A percentile compares a stretch with the other conserved stretches of the same genome.
These are phyloP conservation scores for Petroica traversi DNA, from an alignment of 2,113 vertebrate genomes.

Conservation along the genomic window DNA sequence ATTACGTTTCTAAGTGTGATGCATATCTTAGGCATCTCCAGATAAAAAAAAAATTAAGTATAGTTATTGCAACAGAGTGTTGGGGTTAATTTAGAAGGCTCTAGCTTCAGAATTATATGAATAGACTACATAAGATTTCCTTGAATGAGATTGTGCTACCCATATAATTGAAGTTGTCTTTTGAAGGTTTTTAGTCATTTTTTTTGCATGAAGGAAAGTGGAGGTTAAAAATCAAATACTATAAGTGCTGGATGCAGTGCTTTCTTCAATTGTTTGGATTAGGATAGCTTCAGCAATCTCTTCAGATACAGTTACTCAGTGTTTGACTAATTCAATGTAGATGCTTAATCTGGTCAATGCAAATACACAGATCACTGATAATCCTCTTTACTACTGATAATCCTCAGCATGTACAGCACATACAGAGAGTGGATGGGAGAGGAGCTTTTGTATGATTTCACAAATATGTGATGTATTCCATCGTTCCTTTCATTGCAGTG, in stretches of 20 bases:
- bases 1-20: not conserved
- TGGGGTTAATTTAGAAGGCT: not conserved
- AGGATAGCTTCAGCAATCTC: constrained; percentile 51
- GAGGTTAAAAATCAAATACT: constrained; percentile 42
- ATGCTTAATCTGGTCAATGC: constrained; percentile 60
- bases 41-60: not conserved
- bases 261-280: constrained; percentile 54
- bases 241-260: not conserved
- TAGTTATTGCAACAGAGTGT: not conserved
- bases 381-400: constrained; percentile 60
- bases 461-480: not conserved
- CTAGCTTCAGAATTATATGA: not conserved
- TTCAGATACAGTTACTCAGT: constrained; percentile 54
- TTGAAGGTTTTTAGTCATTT: not conserved
- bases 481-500: not conserved
- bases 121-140: not conserved
- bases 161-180: not conserved
- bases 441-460: not conserved
- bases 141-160: not conserved
- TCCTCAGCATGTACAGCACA: constrained; percentile 16
- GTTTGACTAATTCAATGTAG: constrained; percentile 49
- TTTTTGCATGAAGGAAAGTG: not conserved
- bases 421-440: not conserved
- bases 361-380: constrained; percentile 63
- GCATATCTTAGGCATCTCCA: not conserved